Evolutionary conservation across 2,888 invertebrate species (phyloP).

Genomic region (Stegana nigrithorax): DNA sequence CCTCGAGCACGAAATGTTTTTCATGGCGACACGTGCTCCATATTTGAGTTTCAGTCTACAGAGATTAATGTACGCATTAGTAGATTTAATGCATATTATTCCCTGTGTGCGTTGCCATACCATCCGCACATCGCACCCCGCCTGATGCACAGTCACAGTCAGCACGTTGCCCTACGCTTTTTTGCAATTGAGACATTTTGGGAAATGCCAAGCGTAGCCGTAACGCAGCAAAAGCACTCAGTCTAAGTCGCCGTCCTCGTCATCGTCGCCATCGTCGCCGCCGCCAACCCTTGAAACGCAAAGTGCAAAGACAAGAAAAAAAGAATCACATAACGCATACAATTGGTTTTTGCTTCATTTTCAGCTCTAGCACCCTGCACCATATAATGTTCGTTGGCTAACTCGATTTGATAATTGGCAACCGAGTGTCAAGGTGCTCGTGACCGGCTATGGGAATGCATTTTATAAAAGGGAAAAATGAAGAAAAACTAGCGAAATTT

Average conservation of each 20-base stretch:
- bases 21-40: conserved; percentile 59
- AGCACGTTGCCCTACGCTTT: background rate
- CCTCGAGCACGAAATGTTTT: conserved; percentile 63
- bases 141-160: background rate
- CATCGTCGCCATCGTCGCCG: background rate
- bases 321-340: background rate
- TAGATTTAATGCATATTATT: conserved; percentile 66
- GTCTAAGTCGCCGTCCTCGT: no score
- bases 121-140: background rate
- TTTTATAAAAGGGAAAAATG: no score
- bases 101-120: conserved; percentile 28
- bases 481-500: no score
- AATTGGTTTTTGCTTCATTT: background rate
- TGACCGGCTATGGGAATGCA: no score
- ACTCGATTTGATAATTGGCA: no score
- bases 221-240: conserved; percentile 22
- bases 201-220: conserved; percentile 49
- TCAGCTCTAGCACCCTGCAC: no score
- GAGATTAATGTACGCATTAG: conserved; percentile 68
- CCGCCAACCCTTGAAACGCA: background rate
- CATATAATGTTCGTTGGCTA: no score
- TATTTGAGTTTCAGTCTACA: conserved; percentile 53
- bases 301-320: conserved; percentile 3
- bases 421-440: no score
- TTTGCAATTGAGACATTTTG: conserved; percentile 57